These are phyloP conservation scores for Penaeus indicus DNA, from an alignment of 1,140 invertebrate genomes.

Conservation along the genomic window DNA sequence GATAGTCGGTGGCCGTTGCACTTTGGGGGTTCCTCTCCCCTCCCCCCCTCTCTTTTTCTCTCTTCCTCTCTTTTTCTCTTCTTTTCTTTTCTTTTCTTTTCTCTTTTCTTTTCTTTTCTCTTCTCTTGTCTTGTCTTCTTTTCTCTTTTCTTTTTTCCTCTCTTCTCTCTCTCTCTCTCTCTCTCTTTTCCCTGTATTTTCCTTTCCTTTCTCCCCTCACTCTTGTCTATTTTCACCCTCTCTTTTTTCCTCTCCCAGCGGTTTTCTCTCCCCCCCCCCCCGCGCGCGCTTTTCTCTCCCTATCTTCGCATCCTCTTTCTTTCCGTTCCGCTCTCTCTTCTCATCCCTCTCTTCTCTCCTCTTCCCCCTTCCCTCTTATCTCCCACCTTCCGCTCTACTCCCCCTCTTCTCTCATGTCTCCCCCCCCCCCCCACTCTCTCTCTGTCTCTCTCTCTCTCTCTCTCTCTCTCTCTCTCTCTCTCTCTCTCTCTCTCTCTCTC, in stretches of 20 bases:
- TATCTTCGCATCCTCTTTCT: not conserved
- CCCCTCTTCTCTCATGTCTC: not conserved
- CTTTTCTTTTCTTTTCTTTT: no score
- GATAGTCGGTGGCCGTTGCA: no score
- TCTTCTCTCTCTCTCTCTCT: not conserved
- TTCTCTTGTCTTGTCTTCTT: not conserved
- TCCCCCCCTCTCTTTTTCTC: not conserved
- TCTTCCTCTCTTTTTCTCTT: not conserved
- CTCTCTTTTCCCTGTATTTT: not conserved
- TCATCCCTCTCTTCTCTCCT: not conserved
- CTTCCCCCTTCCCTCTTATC: not conserved
- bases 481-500: not conserved
- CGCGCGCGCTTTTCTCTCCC: not conserved
- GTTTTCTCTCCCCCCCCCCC: not conserved
- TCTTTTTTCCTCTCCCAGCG: not conserved
- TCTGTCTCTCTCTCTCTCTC: not conserved
- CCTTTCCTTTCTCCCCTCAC: no score
- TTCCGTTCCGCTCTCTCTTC: not conserved
- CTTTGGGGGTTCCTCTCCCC: not conserved
- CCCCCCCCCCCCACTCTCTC: not conserved
- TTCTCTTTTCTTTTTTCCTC: not conserved
- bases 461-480: not conserved
- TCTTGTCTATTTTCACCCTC: not conserved
- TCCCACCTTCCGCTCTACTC: no score
- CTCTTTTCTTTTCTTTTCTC: not conserved